Percentiles rank a stretch among this genome's conserved stretches.
phyloP scores from a whole-genome alignment of 2,113 vertebrate species.

The Oceanodroma tethys region DNA sequence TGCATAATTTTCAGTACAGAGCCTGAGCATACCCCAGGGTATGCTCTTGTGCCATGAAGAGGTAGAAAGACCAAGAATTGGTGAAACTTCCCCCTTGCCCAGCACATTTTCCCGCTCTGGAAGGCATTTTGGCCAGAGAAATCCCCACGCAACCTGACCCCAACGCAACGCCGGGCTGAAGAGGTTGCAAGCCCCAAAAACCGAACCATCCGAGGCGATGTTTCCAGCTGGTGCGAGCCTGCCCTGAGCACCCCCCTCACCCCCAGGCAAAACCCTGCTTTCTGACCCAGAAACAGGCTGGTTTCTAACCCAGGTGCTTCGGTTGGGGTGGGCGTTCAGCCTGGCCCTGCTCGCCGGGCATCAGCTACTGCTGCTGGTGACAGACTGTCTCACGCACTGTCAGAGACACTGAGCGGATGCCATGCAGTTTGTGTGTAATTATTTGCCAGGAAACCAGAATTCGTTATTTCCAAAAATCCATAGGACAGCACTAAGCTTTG shows the following conservation, averaged over 20 bases:
- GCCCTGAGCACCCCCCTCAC: background rate
- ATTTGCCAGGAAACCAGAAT: background rate
- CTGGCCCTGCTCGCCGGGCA: fast-evolving
- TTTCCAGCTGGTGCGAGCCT: background rate
- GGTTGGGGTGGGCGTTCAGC: background rate
- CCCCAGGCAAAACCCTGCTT: background rate
- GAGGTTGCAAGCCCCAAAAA: background rate
- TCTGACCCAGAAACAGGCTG: background rate
- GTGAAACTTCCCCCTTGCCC: background rate
- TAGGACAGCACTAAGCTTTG: background rate
- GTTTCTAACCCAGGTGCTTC: background rate
- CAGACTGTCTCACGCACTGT: background rate
- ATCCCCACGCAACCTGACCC: background rate
- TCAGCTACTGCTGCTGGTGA: background rate
- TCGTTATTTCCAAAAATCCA: background rate
- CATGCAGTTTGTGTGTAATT: background rate
- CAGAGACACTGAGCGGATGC: background rate
- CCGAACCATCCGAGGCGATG: background rate
- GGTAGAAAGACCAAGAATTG: background rate
- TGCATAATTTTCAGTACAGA: background rate
- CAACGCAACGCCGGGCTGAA: fast-evolving
- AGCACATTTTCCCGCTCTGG: background rate
- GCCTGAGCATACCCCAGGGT: fast-evolving
- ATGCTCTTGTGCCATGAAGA: fast-evolving
- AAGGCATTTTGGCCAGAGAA: background rate